Evolutionary conservation across 2,888 invertebrate genomes (phyloP), one percentile per base, ranked within the genome.

Genomic region (Urechis unicinctus): DNA sequence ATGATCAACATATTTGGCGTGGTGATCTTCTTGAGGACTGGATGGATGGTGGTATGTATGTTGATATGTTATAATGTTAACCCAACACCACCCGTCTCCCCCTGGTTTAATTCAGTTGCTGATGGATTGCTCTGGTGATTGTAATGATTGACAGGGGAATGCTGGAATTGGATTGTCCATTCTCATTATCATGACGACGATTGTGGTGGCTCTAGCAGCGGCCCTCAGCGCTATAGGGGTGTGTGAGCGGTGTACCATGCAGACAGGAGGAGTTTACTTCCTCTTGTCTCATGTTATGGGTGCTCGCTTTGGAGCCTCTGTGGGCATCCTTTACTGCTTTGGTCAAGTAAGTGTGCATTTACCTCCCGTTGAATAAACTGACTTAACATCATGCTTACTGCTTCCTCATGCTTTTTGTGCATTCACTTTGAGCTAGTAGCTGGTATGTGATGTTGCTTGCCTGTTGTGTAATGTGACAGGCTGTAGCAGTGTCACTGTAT

Each of bases 191-290:
- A 61, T 79, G 26, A 67, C 80, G 52, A 79, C 83, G 82, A 93
- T 94, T 50, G 85, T 89, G 66, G 88, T 94, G 63, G 93, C 92
- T 30, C 79, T 95, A 68, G 88, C 95, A 67, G 91, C 93, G 55
- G 93, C 95, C 24, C 82, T 96, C 52, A 93, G 95, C 65, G 94
- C 94, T 25, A 91, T 96, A 58, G 96, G 95, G 47, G 95, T 96
- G 67, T 94, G 94, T 81, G 95, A 95, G 78, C 81, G 94, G 74
- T 93, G 93, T 81, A 84, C 90, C 60, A 88, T 95, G 71, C 92
- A 94, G 80, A 91, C 92, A 80, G 96, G 96, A n/a, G 96, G 96
- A 50, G 93, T 96, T 28, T 96, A 96, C 79, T 95, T 95, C 79
- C 83, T 97, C 57, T 81, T 97, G 41, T 89, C 94, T 0, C 94